Conservation (phyloP, 92 coral and sea anemone genomes). For the Hydrozoanthus gracilis region DNA sequence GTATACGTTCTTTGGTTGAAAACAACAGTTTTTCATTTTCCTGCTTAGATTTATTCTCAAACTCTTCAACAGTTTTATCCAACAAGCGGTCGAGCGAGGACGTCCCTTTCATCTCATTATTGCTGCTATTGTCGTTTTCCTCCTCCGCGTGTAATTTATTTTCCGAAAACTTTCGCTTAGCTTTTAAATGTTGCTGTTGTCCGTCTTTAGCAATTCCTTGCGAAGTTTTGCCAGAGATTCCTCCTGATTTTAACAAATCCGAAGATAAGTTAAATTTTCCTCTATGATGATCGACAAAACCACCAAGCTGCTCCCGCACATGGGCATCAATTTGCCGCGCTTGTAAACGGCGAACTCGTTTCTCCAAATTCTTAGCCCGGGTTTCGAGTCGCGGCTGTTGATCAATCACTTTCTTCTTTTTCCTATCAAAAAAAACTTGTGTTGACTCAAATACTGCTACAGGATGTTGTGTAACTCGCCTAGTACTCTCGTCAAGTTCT, state of each 20-base stretch:
- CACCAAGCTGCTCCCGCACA: constrained; percentile 94
- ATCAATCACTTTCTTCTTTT: constrained; percentile 73
- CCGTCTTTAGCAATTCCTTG: constrained; percentile 51
- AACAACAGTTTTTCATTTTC: constrained; percentile 30
- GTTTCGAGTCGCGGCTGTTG: constrained; percentile 82
- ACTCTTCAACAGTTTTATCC: constrained; percentile 41
- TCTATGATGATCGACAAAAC: constrained; percentile 68
- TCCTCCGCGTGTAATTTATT: constrained; percentile 50
- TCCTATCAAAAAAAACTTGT: constrained; percentile 76
- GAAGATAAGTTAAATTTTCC: constrained; percentile 50
- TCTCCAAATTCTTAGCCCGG: constrained; percentile 93
- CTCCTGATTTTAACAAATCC: constrained; percentile 48
- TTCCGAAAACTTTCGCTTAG: constrained; percentile 36
- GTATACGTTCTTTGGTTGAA: constrained; percentile 63
- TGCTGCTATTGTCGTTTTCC: constrained; percentile 41
- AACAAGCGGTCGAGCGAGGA: constrained; percentile 12
- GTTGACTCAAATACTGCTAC: constrained; percentile 78
- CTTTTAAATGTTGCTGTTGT: constrained; percentile 13
- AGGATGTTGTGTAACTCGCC: constrained; percentile 84
- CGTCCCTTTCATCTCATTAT: constrained; percentile 37
- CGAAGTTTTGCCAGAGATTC: constrained; percentile 42
- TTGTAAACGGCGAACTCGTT: constrained; percentile 98
- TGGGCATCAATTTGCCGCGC: constrained; percentile 99
- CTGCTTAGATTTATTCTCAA: constrained; percentile 31
- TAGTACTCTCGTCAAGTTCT: constrained; percentile 77